phyloP scores from a whole-genome alignment of 2,797 vertebrate species.

The Tragopan temminckii region DNA sequence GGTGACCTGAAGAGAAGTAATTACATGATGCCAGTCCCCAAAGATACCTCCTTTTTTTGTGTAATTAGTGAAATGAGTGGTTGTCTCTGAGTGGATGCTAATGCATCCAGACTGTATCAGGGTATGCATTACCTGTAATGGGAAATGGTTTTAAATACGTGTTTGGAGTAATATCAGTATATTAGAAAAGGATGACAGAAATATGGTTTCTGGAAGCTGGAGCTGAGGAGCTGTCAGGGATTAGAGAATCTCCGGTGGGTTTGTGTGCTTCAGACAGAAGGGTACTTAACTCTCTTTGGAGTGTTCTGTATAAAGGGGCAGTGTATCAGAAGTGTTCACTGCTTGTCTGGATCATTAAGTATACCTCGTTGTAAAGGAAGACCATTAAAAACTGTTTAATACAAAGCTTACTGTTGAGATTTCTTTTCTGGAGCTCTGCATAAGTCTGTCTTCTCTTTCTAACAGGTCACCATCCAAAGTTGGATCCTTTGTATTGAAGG shows the following conservation, averaged over 20 bases:
- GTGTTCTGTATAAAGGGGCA: background rate
- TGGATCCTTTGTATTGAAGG: constrained; percentile 84
- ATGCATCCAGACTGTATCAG: background rate
- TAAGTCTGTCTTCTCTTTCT: constrained; percentile 60
- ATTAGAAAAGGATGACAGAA: background rate
- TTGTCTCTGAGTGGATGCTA: background rate
- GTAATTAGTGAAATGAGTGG: constrained; percentile 23
- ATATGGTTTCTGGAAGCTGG: background rate
- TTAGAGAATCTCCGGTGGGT: background rate
- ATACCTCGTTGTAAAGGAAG: background rate
- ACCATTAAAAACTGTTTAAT: background rate
- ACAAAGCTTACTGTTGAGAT: background rate
- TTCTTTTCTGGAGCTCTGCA: background rate
- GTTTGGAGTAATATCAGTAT: background rate
- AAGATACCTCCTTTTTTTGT: background rate
- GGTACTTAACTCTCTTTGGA: background rate
- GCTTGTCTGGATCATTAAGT: background rate
- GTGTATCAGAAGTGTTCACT: background rate
- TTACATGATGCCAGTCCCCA: constrained; percentile 39
- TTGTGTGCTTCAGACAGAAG: background rate
- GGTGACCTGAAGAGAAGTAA: constrained; percentile 45
- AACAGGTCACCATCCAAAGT: constrained; percentile 90
- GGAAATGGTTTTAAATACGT: background rate
- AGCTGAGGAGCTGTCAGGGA: background rate
- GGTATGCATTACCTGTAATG: background rate